These are phyloP conservation scores for Antheraea mylitta DNA, from an alignment of 1,140 invertebrate species.

Conservation along the genomic window DNA sequence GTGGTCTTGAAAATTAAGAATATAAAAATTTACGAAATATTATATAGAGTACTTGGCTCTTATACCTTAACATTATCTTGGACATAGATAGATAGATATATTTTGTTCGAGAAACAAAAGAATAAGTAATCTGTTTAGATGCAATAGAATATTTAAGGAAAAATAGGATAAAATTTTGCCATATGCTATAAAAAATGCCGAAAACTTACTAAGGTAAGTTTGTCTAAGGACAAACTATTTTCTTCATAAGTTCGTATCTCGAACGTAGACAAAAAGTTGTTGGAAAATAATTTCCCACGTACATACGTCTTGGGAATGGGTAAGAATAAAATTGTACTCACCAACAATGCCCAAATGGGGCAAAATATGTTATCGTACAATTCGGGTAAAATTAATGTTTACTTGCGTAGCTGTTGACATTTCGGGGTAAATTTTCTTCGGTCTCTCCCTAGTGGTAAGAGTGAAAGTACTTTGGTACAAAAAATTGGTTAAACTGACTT, in stretches of 20 bases:
- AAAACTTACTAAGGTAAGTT: too few species aligned
- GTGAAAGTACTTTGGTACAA: not conserved
- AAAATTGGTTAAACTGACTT: not conserved
- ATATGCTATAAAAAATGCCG: not conserved
- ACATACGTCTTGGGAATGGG: not conserved
- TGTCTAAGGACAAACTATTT: not conserved
- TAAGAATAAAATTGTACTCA: conserved; percentile 17
- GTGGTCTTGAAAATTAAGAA: too few species aligned
- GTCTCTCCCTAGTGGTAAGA: conserved; percentile 6
- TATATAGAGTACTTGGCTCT: too few species aligned
- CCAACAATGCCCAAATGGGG: conserved; percentile 16
- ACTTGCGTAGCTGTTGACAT: conserved; percentile 14
- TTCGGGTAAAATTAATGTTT: conserved; percentile 21
- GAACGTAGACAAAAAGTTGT: conserved; percentile 2
- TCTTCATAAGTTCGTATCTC: not conserved
- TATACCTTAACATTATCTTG: too few species aligned
- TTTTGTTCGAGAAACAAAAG: not conserved
- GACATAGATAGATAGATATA: too few species aligned
- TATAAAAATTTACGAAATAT: too few species aligned
- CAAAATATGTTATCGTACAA: conserved; percentile 17
- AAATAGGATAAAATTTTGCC: not conserved
- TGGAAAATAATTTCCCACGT: conserved; percentile 14
- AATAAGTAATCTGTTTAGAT: not conserved
- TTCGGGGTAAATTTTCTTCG: conserved; percentile 16
- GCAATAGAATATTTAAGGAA: not conserved